phyloP scores from a whole-genome alignment of 2,797 vertebrate species.

The Aphelocoma californica region DNA sequence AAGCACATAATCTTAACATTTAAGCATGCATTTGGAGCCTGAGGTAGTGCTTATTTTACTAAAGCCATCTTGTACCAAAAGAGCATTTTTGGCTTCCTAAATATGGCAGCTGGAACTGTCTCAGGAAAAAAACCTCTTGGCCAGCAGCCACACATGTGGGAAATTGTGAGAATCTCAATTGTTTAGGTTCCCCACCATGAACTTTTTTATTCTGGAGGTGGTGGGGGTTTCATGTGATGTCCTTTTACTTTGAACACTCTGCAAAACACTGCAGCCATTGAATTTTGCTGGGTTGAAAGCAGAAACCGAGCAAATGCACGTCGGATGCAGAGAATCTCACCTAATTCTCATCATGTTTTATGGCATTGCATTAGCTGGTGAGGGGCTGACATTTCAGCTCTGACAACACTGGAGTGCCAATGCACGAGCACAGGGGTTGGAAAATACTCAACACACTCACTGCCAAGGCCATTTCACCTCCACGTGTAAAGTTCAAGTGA shows the following conservation, averaged over 20 bases:
- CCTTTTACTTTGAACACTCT: not conserved
- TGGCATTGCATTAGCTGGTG: not conserved
- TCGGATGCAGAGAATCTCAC: not conserved
- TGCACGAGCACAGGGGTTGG: not conserved
- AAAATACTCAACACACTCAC: not conserved
- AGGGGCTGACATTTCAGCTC: not conserved
- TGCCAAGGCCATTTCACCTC: not conserved
- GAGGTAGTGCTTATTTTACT: constrained; percentile 36
- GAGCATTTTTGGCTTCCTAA: constrained; percentile 25
- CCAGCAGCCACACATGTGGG: not conserved
- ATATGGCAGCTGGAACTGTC: constrained; percentile 38
- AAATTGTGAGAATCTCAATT: constrained; percentile 6
- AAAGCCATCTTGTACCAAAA: constrained; percentile 17
- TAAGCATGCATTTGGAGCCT: not conserved
- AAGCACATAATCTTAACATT: not conserved
- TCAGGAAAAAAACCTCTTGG: not conserved
- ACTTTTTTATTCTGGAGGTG: not conserved
- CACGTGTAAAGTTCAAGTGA: not conserved
- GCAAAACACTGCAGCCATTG: not conserved
- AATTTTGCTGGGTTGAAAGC: not conserved
- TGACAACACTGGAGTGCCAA: not conserved
- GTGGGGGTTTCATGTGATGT: not conserved
- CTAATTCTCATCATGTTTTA: not conserved
- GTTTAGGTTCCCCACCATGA: not conserved
- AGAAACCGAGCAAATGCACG: not conserved